These are phyloP conservation scores for Idaea dimidiata DNA, from an alignment of 2,888 invertebrate genomes.

Conservation along the genomic window DNA sequence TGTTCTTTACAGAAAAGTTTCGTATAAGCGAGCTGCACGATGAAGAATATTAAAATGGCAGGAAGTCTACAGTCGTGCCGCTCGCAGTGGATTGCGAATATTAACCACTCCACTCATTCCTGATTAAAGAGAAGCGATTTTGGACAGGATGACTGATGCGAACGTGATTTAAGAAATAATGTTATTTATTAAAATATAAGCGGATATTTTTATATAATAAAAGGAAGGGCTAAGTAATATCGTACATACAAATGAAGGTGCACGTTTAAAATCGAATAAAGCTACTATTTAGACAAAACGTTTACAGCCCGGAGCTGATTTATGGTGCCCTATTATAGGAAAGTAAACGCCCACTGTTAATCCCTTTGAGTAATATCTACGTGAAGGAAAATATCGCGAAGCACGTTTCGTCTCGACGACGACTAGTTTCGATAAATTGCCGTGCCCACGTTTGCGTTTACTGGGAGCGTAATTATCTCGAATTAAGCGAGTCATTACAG, in stretches of 20 bases:
- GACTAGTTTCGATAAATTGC: slow-evolving; percentile 60
- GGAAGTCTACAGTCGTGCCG: slow-evolving; percentile 55
- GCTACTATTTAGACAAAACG: slow-evolving; percentile 51
- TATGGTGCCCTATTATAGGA: slow-evolving; percentile 49
- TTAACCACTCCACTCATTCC: slow-evolving; percentile 62
- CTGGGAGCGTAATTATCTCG: slow-evolving; percentile 70
- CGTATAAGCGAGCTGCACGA: slow-evolving; percentile 58
- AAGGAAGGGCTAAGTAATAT: slow-evolving; percentile 60
- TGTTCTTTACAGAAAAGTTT: slow-evolving; percentile 55
- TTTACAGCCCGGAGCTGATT: slow-evolving; percentile 55
- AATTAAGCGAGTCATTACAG: slow-evolving; percentile 74
- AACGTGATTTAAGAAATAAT: slow-evolving; percentile 66
- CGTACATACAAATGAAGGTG: slow-evolving; percentile 66
- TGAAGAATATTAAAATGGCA: slow-evolving; percentile 67
- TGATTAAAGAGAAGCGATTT: slow-evolving; percentile 73
- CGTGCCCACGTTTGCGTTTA: slow-evolving; percentile 59
- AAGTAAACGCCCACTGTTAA: slow-evolving; percentile 54
- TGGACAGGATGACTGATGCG: slow-evolving; percentile 69
- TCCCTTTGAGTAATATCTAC: slow-evolving; percentile 42
- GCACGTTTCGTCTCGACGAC: slow-evolving; percentile 36
- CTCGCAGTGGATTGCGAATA: slow-evolving; percentile 58
- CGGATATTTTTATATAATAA: slow-evolving; percentile 74
- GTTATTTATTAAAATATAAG: slow-evolving; percentile 67
- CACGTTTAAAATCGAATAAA: slow-evolving; percentile 66
- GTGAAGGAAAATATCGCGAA: slow-evolving; percentile 40